Evolutionary conservation across 2,888 invertebrate genomes (phyloP).

Genomic region (Rhagonycha lutea): DNA sequence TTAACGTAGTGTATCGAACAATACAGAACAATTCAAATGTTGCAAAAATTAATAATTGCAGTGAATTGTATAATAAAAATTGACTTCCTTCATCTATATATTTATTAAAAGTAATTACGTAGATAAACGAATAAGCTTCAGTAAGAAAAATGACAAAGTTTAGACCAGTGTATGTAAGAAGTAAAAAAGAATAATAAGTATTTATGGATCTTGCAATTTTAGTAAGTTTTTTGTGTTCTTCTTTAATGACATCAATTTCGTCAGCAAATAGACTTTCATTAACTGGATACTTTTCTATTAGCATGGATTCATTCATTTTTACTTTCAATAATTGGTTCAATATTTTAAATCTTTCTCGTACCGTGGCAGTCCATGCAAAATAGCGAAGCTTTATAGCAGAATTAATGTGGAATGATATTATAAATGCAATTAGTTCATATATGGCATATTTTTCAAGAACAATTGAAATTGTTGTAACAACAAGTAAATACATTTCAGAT

Average conservation of each 20-base stretch:
- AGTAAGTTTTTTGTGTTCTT: constrained; percentile 23
- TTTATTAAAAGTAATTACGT: constrained; percentile 2
- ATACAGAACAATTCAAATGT: constrained; percentile 1
- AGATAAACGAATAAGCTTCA: constrained; percentile 10
- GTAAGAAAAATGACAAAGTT: constrained; percentile 14
- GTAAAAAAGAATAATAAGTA: constrained; percentile 19
- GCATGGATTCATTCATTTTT: constrained; percentile 22
- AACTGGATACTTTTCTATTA: constrained; percentile 20
- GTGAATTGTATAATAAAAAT: neutral
- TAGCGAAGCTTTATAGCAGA: constrained; percentile 20
- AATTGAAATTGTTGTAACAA: neutral
- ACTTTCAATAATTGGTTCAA: constrained; percentile 7
- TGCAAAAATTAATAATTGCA: constrained; percentile 2
- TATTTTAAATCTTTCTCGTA: constrained; percentile 20
- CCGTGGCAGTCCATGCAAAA: constrained; percentile 9
- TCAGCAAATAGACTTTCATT: constrained; percentile 16
- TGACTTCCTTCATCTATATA: neutral
- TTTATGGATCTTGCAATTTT: constrained; percentile 16
- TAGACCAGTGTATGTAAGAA: constrained; percentile 15
- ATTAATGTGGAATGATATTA: constrained; percentile 6
- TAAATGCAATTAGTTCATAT: neutral
- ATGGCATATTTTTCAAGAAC: neutral
- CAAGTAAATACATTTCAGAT: neutral
- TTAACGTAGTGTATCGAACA: constrained; percentile 6
- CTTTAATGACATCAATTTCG: constrained; percentile 9